phyloP scores from a whole-genome alignment of 2,113 vertebrate species.

The Siniperca chuatsi region DNA sequence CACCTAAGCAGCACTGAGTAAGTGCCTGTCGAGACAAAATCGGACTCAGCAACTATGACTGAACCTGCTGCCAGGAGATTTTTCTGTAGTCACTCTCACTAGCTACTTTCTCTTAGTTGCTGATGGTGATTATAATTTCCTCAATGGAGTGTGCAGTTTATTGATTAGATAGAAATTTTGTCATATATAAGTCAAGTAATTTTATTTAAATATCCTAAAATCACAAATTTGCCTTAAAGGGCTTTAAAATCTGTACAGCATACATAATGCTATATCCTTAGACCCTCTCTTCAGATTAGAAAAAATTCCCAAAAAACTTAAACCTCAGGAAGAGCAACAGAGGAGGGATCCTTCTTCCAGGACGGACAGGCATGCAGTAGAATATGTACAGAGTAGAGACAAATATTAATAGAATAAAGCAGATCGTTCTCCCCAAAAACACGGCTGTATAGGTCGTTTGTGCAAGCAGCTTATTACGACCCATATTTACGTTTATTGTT shows the following conservation, averaged over 20 bases:
- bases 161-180: conserved; percentile 26
- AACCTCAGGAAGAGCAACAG: background rate
- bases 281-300: background rate
- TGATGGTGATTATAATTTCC: conserved; percentile 35
- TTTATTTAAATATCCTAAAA: background rate
- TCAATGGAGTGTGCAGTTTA: conserved; percentile 19
- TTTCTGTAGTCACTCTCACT: conserved; percentile 22
- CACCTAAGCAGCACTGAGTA: conserved; percentile 45
- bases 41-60: conserved; percentile 33
- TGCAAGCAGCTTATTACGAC: no score
- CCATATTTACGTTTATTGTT: no score
- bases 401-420: background rate
- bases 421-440: no score
- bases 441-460: no score
- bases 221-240: background rate
- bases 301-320: background rate
- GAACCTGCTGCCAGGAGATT: conserved; percentile 32
- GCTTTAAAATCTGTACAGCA: background rate
- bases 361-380: background rate
- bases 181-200: background rate
- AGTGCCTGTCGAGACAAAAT: conserved; percentile 54
- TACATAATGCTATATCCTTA: background rate
- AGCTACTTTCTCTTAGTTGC: conserved; percentile 8
- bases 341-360: no score
- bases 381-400: background rate